Percentiles rank a stretch among this genome's conserved stretches.
These are phyloP conservation scores for Brenthis ino DNA, from an alignment of 2,888 invertebrate genomes.

Conservation along the genomic window DNA sequence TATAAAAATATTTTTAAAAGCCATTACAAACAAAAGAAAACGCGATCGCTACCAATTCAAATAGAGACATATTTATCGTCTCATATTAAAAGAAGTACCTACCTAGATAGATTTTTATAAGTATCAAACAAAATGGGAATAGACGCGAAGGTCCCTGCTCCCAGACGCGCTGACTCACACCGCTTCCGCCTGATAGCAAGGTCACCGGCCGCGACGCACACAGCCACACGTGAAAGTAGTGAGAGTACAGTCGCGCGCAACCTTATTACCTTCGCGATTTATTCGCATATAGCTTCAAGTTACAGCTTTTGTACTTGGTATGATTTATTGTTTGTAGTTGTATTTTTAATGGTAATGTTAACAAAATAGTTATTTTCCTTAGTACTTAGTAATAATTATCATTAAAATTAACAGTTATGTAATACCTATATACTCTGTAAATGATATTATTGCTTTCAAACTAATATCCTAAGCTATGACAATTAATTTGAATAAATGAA, in stretches of 20 bases:
- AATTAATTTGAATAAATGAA: no score
- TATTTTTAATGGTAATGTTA: background rate
- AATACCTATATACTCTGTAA: no score
- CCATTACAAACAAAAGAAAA: no score
- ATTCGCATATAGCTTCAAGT: slow-evolving; percentile 18
- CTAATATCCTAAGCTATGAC: no score
- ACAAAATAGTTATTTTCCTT: slow-evolving; percentile 9
- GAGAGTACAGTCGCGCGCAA: slow-evolving; percentile 70
- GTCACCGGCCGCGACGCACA: slow-evolving; percentile 74
- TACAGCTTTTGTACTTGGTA: slow-evolving; percentile 10
- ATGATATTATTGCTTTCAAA: no score
- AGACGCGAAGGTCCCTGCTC: slow-evolving; percentile 70
- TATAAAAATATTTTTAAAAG: no score
- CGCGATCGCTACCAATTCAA: no score
- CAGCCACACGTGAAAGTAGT: slow-evolving; percentile 67
- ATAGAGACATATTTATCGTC: no score
- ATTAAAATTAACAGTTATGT: no score
- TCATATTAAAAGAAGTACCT: background rate
- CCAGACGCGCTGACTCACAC: slow-evolving; percentile 78
- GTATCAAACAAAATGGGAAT: slow-evolving; percentile 35
- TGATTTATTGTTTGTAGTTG: slow-evolving; percentile 1
- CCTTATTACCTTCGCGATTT: slow-evolving; percentile 27
- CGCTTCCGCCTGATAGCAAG: slow-evolving; percentile 83
- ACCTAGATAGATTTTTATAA: slow-evolving; percentile 13
- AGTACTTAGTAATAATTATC: background rate